phyloP scores from a whole-genome alignment of 2,888 invertebrate genomes.

The Drosophila mulleri region DNA sequence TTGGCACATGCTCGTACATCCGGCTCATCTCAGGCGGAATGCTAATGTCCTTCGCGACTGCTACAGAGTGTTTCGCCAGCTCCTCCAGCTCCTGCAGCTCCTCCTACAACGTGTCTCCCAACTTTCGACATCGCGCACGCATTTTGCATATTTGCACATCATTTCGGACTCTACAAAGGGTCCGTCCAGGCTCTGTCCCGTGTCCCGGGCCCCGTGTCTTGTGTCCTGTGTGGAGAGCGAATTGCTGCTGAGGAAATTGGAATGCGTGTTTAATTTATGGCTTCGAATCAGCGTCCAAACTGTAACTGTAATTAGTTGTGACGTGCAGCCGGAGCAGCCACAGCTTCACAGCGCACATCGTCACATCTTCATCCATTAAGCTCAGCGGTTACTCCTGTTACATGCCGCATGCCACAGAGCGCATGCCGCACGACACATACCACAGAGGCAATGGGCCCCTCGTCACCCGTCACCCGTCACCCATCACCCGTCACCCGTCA shows the following conservation, averaged over 20 bases:
- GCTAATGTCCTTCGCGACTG: constrained; percentile 50
- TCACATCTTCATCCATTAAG: constrained; percentile 5
- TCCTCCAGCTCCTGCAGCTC: background rate
- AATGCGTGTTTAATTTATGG: constrained; percentile 49
- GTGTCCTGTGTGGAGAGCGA: background rate
- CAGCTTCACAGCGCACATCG: too few species aligned
- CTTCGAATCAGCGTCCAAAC: constrained; percentile 25
- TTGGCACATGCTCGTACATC: constrained; percentile 17
- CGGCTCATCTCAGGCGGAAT: constrained; percentile 42
- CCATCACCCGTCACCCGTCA: too few species aligned
- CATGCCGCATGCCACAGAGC: background rate
- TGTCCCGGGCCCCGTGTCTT: too few species aligned
- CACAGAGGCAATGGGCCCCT: background rate
- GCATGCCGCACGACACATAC: background rate
- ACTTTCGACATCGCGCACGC: constrained; percentile 57
- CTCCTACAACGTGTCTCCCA: constrained; percentile 30
- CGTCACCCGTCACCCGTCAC: background rate
- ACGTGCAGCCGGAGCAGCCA: constrained; percentile 8
- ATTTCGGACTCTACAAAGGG: constrained; percentile 35
- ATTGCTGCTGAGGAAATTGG: constrained; percentile 28
- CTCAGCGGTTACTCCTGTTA: background rate
- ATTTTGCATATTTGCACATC: constrained; percentile 72
- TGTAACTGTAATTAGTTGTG: constrained; percentile 55
- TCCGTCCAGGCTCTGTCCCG: too few species aligned
- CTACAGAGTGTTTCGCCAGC: background rate